These are phyloP conservation scores for Akabosia matsudoensis DNA, from an alignment of 1,140 invertebrate genomes.

Conservation along the genomic window DNA sequence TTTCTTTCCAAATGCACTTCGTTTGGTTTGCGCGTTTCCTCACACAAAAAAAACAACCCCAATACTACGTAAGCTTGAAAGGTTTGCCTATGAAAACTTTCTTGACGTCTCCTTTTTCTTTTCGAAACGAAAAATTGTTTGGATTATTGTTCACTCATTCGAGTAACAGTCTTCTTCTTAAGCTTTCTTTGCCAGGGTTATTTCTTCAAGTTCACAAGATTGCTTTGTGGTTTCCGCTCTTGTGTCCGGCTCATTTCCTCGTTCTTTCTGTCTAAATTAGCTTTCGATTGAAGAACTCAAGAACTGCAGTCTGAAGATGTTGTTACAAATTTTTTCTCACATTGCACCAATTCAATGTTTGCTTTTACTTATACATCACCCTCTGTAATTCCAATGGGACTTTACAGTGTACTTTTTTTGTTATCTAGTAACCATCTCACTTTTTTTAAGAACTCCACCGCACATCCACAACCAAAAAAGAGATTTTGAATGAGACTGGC, in stretches of 20 bases:
- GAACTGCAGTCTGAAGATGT: background rate
- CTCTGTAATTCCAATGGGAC: too few relatives aligned
- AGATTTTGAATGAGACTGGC: slow-evolving; percentile 9
- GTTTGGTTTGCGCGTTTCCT: background rate
- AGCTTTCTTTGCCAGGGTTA: background rate
- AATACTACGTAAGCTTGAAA: too few relatives aligned
- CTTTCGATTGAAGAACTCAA: background rate
- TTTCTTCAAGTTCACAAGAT: background rate
- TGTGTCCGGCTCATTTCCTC: background rate
- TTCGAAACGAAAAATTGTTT: too few relatives aligned
- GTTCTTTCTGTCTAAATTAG: background rate
- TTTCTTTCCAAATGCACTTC: background rate
- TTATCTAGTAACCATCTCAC: too few relatives aligned
- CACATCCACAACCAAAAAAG: slow-evolving; percentile 14
- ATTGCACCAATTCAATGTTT: slow-evolving; percentile 1
- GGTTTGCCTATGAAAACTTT: too few relatives aligned
- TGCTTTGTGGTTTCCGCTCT: slow-evolving; percentile 1
- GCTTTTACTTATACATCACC: background rate
- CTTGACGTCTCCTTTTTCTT: background rate
- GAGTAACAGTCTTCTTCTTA: background rate
- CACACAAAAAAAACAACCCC: too few relatives aligned
- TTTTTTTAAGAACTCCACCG: background rate
- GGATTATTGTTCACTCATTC: background rate
- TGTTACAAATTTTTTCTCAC: background rate
- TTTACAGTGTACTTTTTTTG: background rate